Percentiles rank a stretch among this genome's conserved stretches.
Conservation (phyloP, 2,113 vertebrate genomes). For the Cyanoderma ruficeps region DNA sequence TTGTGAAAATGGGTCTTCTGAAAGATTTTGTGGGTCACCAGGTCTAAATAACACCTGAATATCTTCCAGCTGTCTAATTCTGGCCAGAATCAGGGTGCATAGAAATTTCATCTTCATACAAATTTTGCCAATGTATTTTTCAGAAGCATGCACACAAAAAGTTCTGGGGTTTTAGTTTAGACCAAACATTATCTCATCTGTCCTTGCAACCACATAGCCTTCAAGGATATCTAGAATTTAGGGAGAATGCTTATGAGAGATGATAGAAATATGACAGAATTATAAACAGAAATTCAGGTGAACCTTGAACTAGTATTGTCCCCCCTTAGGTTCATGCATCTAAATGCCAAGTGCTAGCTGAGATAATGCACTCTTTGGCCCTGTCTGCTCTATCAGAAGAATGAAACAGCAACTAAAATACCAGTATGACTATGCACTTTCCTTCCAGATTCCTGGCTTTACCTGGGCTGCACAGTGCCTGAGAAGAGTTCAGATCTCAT, state of each 20-base stretch:
- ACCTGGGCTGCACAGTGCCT: background rate
- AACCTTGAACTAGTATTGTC: background rate
- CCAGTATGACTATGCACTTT: background rate
- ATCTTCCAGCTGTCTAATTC: background rate
- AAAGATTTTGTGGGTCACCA: background rate
- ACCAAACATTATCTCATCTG: background rate
- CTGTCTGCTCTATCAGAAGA: background rate
- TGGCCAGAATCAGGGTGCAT: background rate
- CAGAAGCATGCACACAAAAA: background rate
- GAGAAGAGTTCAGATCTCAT: background rate
- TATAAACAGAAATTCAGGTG: background rate
- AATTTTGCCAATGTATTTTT: background rate
- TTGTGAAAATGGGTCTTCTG: background rate
- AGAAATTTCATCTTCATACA: background rate
- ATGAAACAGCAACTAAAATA: background rate
- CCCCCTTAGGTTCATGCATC: accelerated
- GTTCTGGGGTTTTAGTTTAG: background rate
- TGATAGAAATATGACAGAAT: background rate
- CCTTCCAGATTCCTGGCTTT: background rate
- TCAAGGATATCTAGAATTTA: background rate
- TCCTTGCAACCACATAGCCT: background rate
- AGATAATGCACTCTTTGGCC: background rate
- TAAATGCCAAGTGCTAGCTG: background rate
- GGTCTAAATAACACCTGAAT: background rate
- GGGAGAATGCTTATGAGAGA: background rate